These are phyloP conservation scores for Centrocercus urophasianus DNA, from an alignment of 2,113 vertebrate genomes.

Conservation along the genomic window DNA sequence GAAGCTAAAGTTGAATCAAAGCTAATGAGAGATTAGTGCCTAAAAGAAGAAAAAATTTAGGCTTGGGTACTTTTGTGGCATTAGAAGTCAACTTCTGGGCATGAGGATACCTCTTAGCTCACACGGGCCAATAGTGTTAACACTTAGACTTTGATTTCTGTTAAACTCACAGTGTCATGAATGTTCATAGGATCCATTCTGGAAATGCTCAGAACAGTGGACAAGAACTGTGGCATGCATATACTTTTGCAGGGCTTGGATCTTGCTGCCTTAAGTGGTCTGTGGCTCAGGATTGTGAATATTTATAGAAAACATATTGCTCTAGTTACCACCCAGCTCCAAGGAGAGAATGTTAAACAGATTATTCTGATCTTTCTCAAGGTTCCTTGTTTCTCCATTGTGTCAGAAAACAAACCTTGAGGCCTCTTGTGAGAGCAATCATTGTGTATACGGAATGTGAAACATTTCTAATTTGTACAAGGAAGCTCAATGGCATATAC, in stretches of 20 bases:
- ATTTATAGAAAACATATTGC: neutral
- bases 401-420: slow-evolving; percentile 65
- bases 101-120: neutral
- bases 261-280: neutral
- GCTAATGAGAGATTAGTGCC: neutral
- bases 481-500: slow-evolving; percentile 25
- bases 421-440: slow-evolving; percentile 53
- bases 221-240: neutral
- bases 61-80: neutral
- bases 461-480: slow-evolving; percentile 62
- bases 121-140: accelerated
- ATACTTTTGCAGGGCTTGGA: neutral
- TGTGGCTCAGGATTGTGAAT: neutral
- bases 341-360: slow-evolving; percentile 7
- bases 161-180: neutral
- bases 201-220: accelerated
- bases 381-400: slow-evolving; percentile 44
- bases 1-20: neutral
- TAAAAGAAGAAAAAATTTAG: neutral
- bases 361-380: slow-evolving; percentile 51
- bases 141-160: neutral
- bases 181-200: accelerated
- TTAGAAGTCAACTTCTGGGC: neutral
- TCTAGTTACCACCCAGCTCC: neutral
- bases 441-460: slow-evolving; percentile 38